Evolutionary conservation across 2,797 vertebrate species (phyloP).

Genomic region (Urocyon cinereoargenteus): DNA sequence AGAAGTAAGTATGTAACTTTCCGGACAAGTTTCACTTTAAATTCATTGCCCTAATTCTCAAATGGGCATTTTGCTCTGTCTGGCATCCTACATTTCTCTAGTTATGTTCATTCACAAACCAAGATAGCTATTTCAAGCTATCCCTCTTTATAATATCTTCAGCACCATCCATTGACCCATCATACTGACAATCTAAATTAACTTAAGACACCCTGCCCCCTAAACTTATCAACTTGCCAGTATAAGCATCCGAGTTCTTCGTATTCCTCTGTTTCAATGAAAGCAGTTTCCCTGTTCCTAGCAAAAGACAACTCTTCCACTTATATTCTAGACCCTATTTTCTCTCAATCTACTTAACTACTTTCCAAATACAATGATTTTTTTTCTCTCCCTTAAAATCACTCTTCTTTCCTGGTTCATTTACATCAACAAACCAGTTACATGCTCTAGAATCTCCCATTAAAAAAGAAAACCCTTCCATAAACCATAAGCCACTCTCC

Average conservation of each 20-base stretch:
- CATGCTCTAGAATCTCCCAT: neutral
- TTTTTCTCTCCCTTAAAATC: slow-evolving; percentile 8
- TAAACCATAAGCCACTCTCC: neutral
- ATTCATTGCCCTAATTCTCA: neutral
- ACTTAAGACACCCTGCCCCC: neutral
- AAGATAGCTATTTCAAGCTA: neutral
- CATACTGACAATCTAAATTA: neutral
- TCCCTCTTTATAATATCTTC: neutral
- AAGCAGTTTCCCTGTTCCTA: neutral
- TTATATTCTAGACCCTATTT: neutral
- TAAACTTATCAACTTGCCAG: neutral
- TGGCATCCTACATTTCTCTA: neutral
- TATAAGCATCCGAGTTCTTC: neutral
- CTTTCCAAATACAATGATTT: neutral
- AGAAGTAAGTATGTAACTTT: neutral
- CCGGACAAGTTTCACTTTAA: neutral
- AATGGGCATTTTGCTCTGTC: neutral
- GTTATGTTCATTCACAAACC: neutral
- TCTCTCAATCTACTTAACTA: neutral
- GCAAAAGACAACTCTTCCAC: neutral
- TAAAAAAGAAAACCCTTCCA: neutral
- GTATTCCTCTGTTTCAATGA: neutral
- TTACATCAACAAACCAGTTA: neutral
- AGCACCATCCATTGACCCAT: neutral
- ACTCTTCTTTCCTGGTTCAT: neutral